phyloP scores from a whole-genome alignment of 2,888 invertebrate species.

The Amphipyra tragopoginis region DNA sequence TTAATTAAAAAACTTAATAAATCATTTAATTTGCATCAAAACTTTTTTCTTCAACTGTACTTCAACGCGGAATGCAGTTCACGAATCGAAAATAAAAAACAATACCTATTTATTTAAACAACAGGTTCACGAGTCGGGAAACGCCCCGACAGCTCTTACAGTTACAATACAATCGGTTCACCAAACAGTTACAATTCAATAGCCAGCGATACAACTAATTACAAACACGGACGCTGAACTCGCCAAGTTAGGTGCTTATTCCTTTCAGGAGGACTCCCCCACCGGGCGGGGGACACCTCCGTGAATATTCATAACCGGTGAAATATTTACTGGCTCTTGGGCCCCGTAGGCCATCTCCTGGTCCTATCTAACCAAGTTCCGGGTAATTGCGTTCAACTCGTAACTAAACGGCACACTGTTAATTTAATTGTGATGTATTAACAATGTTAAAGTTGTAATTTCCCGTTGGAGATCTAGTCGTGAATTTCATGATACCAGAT shows the following conservation, averaged over 20 bases:
- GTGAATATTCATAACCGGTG: conserved; percentile 66
- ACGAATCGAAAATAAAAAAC: no score
- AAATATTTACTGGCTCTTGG: conserved; percentile 60
- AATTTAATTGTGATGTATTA: conserved; percentile 62
- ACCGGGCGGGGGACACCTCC: conserved; percentile 9
- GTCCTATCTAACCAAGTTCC: conserved; percentile 57
- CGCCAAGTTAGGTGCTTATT: conserved; percentile 52
- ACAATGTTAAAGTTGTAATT: conserved; percentile 18
- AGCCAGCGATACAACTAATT: conserved; percentile 51
- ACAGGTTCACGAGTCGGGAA: no score
- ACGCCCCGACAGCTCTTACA: not conserved
- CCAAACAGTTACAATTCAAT: conserved; percentile 49
- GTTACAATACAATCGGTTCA: conserved; percentile 41
- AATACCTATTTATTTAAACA: no score
- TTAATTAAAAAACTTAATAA: no score
- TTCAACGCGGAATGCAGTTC: no score
- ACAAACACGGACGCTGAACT: conserved; percentile 48
- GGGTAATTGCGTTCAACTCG: conserved; percentile 68
- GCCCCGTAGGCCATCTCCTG: conserved; percentile 49
- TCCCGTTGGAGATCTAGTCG: conserved; percentile 4
- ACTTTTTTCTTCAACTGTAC: no score
- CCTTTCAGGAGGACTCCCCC: conserved; percentile 36
- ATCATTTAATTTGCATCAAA: no score
- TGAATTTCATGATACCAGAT: not conserved
- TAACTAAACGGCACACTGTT: conserved; percentile 67